Evolutionary conservation across 2,113 vertebrate species (phyloP).

Genomic region (Lota lota): DNA sequence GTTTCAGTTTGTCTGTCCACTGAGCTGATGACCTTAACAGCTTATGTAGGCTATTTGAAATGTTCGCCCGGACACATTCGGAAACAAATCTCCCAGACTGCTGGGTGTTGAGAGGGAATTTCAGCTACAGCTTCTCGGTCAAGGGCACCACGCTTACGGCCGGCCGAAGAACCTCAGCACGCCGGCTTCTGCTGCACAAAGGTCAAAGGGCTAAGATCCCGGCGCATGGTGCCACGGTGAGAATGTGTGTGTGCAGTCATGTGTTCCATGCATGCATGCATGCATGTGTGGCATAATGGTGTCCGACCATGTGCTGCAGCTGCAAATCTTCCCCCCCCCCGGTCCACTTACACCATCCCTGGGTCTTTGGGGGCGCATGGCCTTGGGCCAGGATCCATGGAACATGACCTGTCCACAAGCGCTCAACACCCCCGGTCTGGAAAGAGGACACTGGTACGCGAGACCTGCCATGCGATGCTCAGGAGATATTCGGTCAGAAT

Average conservation of each 20-base stretch:
- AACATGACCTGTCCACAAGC: conserved; percentile 56
- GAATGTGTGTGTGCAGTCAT: conserved; percentile 22
- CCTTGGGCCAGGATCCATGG: conserved; percentile 50
- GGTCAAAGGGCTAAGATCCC: conserved; percentile 51
- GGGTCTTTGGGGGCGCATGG: conserved; percentile 51
- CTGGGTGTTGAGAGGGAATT: conserved; percentile 57
- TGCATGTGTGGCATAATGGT: neutral
- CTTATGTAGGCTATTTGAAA: conserved; percentile 54
- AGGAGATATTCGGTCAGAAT: conserved; percentile 73
- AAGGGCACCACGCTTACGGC: conserved; percentile 32
- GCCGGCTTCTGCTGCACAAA: conserved; percentile 37
- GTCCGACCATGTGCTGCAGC: too few relatives aligned
- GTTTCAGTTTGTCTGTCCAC: conserved; percentile 52
- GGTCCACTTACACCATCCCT: conserved; percentile 45
- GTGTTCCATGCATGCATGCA: conserved; percentile 31
- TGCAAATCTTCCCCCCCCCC: neutral
- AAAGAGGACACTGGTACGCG: conserved; percentile 58
- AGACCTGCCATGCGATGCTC: conserved; percentile 62
- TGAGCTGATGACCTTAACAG: conserved; percentile 55
- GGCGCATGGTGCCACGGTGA: conserved; percentile 24
- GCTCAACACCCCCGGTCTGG: conserved; percentile 52
- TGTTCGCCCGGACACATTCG: conserved; percentile 54
- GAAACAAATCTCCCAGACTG: conserved; percentile 52
- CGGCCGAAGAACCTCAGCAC: conserved; percentile 37
- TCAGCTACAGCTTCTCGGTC: conserved; percentile 40